Percentiles rank a stretch among this genome's conserved stretches.
Evolutionary conservation across 2,888 invertebrate species (phyloP).

Genomic region (Drosophila anomalata): DNA sequence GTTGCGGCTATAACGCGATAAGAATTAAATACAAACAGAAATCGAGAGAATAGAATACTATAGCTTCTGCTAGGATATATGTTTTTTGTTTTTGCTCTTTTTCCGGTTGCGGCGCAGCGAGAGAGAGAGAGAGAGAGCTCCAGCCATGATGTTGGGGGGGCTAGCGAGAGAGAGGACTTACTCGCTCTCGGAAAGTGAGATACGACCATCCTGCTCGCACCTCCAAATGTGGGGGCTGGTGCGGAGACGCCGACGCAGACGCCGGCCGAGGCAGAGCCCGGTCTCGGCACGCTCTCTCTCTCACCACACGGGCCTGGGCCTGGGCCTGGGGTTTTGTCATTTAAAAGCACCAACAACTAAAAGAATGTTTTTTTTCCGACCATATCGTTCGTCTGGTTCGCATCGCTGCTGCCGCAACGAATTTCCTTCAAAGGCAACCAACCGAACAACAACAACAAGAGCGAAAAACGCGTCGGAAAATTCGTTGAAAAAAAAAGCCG

Average conservation of each 20-base stretch:
- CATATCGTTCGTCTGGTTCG: slow-evolving; percentile 5
- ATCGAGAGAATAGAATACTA: slow-evolving; percentile 1
- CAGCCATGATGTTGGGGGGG: slow-evolving; percentile 28
- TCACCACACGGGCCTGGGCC: slow-evolving; percentile 4
- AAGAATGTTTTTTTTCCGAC: slow-evolving; percentile 2
- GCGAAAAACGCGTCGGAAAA: slow-evolving; percentile 73
- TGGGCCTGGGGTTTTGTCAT: slow-evolving; percentile 2
- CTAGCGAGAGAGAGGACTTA: slow-evolving; percentile 8
- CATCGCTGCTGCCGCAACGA: slow-evolving; percentile 2
- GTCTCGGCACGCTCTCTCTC: not conserved
- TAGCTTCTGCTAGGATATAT: not conserved
- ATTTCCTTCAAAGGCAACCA: not conserved
- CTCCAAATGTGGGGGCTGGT: slow-evolving; percentile 6
- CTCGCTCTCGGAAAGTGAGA: slow-evolving; percentile 41
- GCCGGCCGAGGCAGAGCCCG: slow-evolving; percentile 12
- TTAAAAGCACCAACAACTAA: slow-evolving; percentile 6
- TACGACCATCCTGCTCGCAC: slow-evolving; percentile 52
- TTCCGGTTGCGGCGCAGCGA: not conserved
- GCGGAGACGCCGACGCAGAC: slow-evolving; percentile 19
- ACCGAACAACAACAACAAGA: not conserved
- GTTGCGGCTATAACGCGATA: not conserved
- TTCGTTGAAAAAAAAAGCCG: not conserved
- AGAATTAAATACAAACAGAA: not conserved
- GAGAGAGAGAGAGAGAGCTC: slow-evolving; percentile 11
- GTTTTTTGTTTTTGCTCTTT: too few relatives aligned